Conservation (phyloP, 2,797 vertebrate species). For the Anguilla pacifica region DNA sequence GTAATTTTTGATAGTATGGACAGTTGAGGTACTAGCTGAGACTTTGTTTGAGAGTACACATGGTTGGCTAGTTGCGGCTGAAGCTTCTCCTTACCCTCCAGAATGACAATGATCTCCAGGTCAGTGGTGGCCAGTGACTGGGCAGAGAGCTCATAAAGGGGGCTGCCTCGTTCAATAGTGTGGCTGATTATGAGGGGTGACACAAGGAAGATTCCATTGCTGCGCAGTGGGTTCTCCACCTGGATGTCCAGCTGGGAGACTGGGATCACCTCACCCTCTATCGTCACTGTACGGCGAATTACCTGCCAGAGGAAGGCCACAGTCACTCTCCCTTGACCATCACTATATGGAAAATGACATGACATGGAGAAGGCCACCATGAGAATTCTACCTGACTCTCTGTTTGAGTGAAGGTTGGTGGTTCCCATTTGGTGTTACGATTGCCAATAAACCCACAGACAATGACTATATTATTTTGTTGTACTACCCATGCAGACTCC, state of each 20-base stretch:
- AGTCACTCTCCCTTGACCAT: neutral
- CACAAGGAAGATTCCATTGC: slow-evolving; percentile 94
- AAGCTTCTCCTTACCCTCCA: slow-evolving; percentile 77
- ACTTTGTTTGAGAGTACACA: too few species aligned
- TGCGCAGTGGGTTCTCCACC: slow-evolving; percentile 93
- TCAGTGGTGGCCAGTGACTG: slow-evolving; percentile 82
- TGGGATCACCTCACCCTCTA: slow-evolving; percentile 92
- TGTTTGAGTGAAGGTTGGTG: too few species aligned
- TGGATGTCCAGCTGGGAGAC: slow-evolving; percentile 95
- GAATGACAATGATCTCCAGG: slow-evolving; percentile 91
- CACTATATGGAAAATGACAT: neutral
- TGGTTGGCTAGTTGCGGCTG: neutral
- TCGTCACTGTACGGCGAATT: slow-evolving; percentile 84
- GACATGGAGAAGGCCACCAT: too few species aligned
- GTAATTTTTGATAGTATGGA: too few species aligned
- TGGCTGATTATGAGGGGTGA: slow-evolving; percentile 94
- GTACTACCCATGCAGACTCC: neutral
- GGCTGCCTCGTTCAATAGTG: slow-evolving; percentile 88
- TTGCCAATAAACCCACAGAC: too few species aligned
- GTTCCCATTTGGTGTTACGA: too few species aligned
- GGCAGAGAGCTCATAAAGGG: slow-evolving; percentile 90
- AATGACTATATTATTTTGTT: neutral
- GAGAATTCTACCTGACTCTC: too few species aligned
- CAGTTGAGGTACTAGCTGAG: too few species aligned
- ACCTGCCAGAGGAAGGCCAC: slow-evolving; percentile 68